Percentiles rank a stretch among this genome's conserved stretches.
phyloP scores from a whole-genome alignment of 2,113 vertebrate species.

The Mesoclemmys tuberculata region DNA sequence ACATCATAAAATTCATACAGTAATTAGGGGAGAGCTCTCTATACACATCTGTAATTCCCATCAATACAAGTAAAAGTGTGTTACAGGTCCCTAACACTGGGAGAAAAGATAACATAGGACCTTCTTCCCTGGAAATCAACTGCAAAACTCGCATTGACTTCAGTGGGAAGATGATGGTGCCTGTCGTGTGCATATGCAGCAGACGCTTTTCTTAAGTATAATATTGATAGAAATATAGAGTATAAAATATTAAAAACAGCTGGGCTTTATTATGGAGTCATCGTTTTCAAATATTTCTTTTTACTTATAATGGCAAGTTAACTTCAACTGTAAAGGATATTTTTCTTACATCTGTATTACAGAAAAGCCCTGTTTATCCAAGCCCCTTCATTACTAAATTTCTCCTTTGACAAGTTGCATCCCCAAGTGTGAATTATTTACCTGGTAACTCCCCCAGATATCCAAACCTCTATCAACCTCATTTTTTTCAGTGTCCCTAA shows the following conservation, averaged over 20 bases:
- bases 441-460: neutral
- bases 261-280: neutral
- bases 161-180: neutral
- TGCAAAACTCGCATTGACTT: neutral
- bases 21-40: neutral
- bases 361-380: neutral
- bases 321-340: neutral
- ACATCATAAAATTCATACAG: neutral
- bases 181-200: neutral
- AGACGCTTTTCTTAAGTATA: neutral
- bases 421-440: neutral
- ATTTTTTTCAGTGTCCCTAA: neutral
- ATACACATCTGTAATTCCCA: neutral
- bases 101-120: neutral
- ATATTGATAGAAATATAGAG: neutral
- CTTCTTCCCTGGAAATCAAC: constrained; percentile 7
- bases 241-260: neutral
- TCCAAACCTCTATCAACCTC: neutral
- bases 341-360: neutral
- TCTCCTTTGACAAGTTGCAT: neutral
- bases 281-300: neutral
- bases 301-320: neutral
- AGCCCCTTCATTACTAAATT: neutral
- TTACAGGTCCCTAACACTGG: constrained; percentile 22
- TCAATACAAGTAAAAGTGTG: neutral